Evolutionary conservation across 2,888 invertebrate species (phyloP).

Genomic region (Drosophila mimetica): DNA sequence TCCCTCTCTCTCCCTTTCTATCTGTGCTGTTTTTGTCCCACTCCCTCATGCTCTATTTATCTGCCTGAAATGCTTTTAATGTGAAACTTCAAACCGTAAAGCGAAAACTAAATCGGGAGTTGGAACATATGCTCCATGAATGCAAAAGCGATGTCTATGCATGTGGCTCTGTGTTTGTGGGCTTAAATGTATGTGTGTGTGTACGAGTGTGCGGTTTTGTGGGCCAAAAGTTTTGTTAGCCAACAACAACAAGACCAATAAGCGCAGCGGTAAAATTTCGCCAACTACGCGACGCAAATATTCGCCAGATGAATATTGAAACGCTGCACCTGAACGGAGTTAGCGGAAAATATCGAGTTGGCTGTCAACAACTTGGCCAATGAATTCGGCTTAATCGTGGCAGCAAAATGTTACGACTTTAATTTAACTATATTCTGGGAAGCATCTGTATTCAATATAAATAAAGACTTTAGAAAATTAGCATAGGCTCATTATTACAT

Average conservation of each 20-base stretch:
- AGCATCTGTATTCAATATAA: background rate
- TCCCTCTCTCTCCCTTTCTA: background rate
- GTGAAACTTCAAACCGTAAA: conserved; percentile 58
- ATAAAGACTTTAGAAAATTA: too few species aligned
- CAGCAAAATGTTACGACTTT: background rate
- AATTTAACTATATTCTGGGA: background rate
- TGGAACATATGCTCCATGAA: conserved; percentile 66
- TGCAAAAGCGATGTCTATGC: conserved; percentile 68
- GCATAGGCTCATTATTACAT: too few species aligned
- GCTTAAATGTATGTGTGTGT: conserved; percentile 1
- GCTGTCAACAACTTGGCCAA: conserved; percentile 25
- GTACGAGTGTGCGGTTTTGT: conserved; percentile 22
- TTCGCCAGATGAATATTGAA: conserved; percentile 56
- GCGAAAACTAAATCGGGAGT: conserved; percentile 60
- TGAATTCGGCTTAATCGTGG: conserved; percentile 3
- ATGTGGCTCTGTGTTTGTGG: conserved; percentile 11
- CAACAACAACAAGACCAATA: conserved; percentile 36
- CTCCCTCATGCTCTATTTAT: conserved; percentile 38
- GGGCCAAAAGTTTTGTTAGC: conserved; percentile 36
- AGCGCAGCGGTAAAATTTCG: conserved; percentile 44
- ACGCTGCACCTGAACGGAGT: conserved; percentile 27
- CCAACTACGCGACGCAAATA: conserved; percentile 43
- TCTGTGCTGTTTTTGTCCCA: conserved; percentile 23
- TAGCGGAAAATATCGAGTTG: conserved; percentile 12
- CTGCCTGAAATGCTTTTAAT: conserved; percentile 62